Base-by-base conservation (phyloP, 2,113 vertebrate species). In the Picathartes gymnocephalus region DNA sequence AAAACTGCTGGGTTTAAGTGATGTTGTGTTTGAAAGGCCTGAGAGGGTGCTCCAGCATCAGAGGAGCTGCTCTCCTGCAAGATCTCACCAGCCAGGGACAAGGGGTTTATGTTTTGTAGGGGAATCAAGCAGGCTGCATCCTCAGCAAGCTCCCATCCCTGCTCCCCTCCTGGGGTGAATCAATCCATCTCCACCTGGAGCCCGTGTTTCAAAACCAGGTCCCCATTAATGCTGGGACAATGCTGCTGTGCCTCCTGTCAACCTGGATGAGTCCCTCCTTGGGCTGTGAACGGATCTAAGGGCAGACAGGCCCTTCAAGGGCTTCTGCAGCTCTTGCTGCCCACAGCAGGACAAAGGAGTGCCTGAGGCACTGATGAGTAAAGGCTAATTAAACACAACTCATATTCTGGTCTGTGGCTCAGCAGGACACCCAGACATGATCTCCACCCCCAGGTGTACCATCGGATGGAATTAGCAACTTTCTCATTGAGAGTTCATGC, bases 81-180 rank as follows among this genome's bases (percentile, higher is more conserved):
- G 30, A 19, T 8, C 31, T 10, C 22, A 0, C 7, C 6, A 58
- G 7, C 81, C 54, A 44, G 16, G 22, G 21, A 47, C 14, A 9
- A 23, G 7, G 31, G 8, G 11, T 40, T 62, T 53, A 1, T n/a
- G 2, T 58, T 62, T 54, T 19, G 15, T 3, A 1, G 17, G 56
- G 27, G 5, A 10, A 17, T 27, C 0, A 2, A 70, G 31, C 28
- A 50, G 50, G n/a, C 42, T 44, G 37, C 25, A 5, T 35, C 24
- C 3, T 68, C 1, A 0, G 16, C 62, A 11, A 54, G 17, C 16
- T 61, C 58, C 79, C 39, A 11, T 8, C 13, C 2, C 42, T 21
- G 13, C 28, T 79, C 7, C n/a, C 21, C 37, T 61, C 1, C 2
- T 1, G 4, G 56, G 28, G 2, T 0, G 0, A 30, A 3, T 37